Evolutionary conservation across 2,113 vertebrate genomes (phyloP).

Genomic region (Nothobranchius kuhntae): DNA sequence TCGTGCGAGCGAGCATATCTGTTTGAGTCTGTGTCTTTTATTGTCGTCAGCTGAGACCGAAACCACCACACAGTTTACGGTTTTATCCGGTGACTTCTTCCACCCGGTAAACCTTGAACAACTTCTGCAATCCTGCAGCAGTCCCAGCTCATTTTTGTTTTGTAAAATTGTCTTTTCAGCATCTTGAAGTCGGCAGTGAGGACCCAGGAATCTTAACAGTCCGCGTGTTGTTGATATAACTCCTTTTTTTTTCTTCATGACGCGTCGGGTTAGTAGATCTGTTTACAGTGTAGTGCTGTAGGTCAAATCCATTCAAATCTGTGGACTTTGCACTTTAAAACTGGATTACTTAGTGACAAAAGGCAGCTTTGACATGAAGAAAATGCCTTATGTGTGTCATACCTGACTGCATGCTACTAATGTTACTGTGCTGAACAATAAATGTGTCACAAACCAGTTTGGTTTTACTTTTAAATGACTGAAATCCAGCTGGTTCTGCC

Average conservation of each 20-base stretch:
- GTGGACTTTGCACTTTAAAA: slow-evolving; percentile 80
- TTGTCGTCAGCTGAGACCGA: background rate
- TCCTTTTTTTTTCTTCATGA: slow-evolving; percentile 47
- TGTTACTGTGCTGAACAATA: slow-evolving; percentile 68
- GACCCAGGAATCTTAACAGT: slow-evolving; percentile 46
- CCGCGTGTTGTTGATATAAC: slow-evolving; percentile 34
- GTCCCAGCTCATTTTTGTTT: slow-evolving; percentile 33
- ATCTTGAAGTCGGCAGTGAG: slow-evolving; percentile 36
- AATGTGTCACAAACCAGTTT: slow-evolving; percentile 57
- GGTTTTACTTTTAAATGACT: background rate
- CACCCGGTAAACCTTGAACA: slow-evolving; percentile 18
- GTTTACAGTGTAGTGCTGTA: slow-evolving; percentile 69
- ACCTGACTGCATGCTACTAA: slow-evolving; percentile 73
- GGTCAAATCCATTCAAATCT: slow-evolving; percentile 63
- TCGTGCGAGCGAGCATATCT: slow-evolving; percentile 7
- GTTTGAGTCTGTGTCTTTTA: slow-evolving; percentile 27
- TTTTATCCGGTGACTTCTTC: slow-evolving; percentile 40
- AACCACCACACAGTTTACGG: slow-evolving; percentile 49
- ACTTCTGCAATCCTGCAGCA: slow-evolving; percentile 23
- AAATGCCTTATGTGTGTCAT: slow-evolving; percentile 75
- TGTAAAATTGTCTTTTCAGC: slow-evolving; percentile 41
- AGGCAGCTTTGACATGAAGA: slow-evolving; percentile 75
- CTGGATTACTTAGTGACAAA: slow-evolving; percentile 68
- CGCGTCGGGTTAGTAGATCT: slow-evolving; percentile 61
- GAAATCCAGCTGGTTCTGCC: no score